phyloP scores from a whole-genome alignment of 1,140 invertebrate species.

The Brachionus paranguensis region DNA sequence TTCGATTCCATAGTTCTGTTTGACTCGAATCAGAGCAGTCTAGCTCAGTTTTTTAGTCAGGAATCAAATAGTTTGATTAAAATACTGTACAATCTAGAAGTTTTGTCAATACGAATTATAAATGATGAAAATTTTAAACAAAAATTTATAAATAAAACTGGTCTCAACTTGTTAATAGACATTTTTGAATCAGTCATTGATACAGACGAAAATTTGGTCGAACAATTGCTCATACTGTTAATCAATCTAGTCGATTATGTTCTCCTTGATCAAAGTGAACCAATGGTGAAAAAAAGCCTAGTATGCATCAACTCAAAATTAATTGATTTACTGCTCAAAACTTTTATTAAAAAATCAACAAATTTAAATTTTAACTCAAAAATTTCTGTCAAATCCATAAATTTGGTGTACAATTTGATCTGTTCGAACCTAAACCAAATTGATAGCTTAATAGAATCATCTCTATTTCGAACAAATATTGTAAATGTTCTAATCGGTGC shows the following conservation, averaged over 20 bases:
- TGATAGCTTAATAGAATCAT: background rate
- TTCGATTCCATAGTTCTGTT: constrained; percentile 54
- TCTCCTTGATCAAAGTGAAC: background rate
- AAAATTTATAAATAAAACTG: background rate
- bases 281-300: background rate
- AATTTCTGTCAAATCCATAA: background rate
- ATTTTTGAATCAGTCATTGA: background rate
- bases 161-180: background rate
- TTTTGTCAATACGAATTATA: background rate
- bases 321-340: background rate
- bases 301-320: background rate
- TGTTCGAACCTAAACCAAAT: background rate
- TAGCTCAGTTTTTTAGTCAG: background rate
- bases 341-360: background rate
- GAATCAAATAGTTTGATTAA: background rate
- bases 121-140: background rate
- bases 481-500: constrained; percentile 31
- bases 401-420: background rate
- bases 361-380: background rate
- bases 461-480: background rate
- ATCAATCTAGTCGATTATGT: background rate
- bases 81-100: background rate
- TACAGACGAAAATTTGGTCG: background rate
- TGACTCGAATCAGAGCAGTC: background rate
- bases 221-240: background rate